phyloP scores from a whole-genome alignment of 2,797 vertebrate genomes.

The Nasua narica region DNA sequence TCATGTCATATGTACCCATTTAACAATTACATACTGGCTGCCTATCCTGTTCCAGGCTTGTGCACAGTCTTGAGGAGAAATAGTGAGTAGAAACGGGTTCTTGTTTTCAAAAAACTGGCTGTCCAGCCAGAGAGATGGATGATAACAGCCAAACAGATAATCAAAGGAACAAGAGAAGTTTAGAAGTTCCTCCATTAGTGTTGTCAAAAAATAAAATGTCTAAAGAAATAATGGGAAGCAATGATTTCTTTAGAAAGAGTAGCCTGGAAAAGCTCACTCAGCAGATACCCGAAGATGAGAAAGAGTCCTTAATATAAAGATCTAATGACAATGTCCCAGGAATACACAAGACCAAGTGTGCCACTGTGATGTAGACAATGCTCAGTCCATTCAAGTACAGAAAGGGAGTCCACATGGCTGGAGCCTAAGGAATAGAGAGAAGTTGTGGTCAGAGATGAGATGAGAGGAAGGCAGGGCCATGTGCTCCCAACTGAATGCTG shows the following conservation, averaged over 20 bases:
- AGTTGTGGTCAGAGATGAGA: not conserved
- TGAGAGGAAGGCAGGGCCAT: no score
- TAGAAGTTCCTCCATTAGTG: not conserved
- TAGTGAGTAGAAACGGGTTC: not conserved
- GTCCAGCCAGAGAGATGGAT: not conserved
- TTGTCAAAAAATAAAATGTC: not conserved
- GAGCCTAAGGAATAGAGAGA: not conserved
- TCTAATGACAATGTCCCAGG: not conserved
- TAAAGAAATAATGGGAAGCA: not conserved
- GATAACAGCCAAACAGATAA: not conserved
- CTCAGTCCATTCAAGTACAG: not conserved
- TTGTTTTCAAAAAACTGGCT: not conserved
- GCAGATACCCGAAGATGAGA: not conserved
- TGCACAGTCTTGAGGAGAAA: not conserved
- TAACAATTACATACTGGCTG: not conserved
- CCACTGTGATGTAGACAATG: not conserved
- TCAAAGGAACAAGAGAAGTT: not conserved
- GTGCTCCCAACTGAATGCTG: not conserved
- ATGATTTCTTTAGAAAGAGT: not conserved
- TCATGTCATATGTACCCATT: not conserved
- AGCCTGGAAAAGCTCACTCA: not conserved
- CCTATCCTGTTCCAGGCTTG: no score
- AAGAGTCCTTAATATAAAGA: not conserved
- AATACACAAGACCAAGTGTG: not conserved
- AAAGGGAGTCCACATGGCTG: not conserved